These are phyloP conservation scores for Tyria jacobaeae DNA, from an alignment of 2,888 invertebrate genomes.

Conservation along the genomic window DNA sequence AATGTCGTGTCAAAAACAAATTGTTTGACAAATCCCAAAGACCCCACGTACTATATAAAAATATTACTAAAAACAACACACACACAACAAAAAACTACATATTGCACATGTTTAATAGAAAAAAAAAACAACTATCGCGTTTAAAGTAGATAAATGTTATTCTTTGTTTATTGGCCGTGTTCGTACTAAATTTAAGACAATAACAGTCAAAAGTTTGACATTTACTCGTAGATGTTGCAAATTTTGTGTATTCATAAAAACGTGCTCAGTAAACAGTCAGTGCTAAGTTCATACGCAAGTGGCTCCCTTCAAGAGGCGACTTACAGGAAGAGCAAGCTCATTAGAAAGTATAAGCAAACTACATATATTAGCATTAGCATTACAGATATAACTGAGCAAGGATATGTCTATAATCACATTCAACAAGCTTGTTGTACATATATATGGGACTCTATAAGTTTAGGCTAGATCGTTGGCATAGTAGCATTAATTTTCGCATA, in stretches of 20 bases:
- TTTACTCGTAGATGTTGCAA: slow-evolving; percentile 39
- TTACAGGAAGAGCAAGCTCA: slow-evolving; percentile 67
- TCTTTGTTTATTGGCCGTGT: slow-evolving; percentile 45
- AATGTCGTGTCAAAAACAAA: too few species aligned
- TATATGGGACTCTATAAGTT: slow-evolving; percentile 45
- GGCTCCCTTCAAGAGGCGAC: slow-evolving; percentile 54
- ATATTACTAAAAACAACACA: too few species aligned
- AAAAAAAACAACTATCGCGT: too few species aligned
- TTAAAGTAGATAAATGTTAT: too few species aligned
- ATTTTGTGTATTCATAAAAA: slow-evolving; percentile 45
- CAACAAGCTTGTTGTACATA: slow-evolving; percentile 45
- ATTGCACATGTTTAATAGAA: too few species aligned
- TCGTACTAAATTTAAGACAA: slow-evolving; percentile 41
- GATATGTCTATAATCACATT: slow-evolving; percentile 54
- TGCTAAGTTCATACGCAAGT: slow-evolving; percentile 58
- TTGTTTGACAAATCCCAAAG: too few species aligned
- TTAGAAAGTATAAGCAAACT: slow-evolving; percentile 70
- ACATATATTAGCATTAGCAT: slow-evolving; percentile 53
- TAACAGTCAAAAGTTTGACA: slow-evolving; percentile 36
- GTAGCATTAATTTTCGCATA: too few species aligned
- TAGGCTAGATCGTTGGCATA: slow-evolving; percentile 20
- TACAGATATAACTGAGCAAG: slow-evolving; percentile 54
- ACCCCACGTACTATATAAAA: too few species aligned
- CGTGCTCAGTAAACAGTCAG: slow-evolving; percentile 26
- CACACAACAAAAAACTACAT: too few species aligned